A percentile compares a stretch with the other conserved stretches of the same genome.
These are phyloP conservation scores for Conus canariensis DNA, from an alignment of 2,888 invertebrate species.

Conservation along the genomic window DNA sequence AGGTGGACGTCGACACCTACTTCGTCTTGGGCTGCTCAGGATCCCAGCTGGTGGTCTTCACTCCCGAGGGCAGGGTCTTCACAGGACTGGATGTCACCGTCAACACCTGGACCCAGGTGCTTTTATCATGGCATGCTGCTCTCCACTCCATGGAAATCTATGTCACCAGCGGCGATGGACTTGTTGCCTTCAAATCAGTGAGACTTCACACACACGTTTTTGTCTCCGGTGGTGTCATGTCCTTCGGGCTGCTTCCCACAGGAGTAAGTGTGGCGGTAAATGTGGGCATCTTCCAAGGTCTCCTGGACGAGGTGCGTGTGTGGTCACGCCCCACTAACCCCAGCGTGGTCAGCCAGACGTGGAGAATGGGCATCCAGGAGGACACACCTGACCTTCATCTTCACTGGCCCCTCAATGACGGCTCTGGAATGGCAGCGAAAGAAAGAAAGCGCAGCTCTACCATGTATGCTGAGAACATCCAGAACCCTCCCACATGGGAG, in stretches of 20 bases:
- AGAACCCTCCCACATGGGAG: constrained; percentile 59
- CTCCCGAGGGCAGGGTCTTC: constrained; percentile 37
- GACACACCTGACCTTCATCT: constrained; percentile 58
- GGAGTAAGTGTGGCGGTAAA: constrained; percentile 49
- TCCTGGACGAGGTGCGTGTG: constrained; percentile 64
- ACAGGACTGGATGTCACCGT: constrained; percentile 53
- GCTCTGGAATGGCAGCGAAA: constrained; percentile 53
- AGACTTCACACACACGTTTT: constrained; percentile 50
- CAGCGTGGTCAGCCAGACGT: constrained; percentile 57
- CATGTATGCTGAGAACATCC: constrained; percentile 53
- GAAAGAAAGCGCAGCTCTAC: constrained; percentile 52
- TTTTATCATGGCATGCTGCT: constrained; percentile 56
- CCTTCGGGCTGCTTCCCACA: constrained; percentile 58
- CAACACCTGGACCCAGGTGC: constrained; percentile 62
- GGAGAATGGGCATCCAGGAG: constrained; percentile 53
- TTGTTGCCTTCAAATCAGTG: constrained; percentile 57
- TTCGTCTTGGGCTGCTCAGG: constrained; percentile 53
- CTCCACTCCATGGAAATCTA: constrained; percentile 58
- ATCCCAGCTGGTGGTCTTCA: constrained; percentile 48
- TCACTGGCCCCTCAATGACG: constrained; percentile 65
- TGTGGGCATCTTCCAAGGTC: constrained; percentile 57
- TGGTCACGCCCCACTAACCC: constrained; percentile 65
- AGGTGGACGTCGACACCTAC: constrained; percentile 40
- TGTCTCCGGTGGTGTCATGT: constrained; percentile 56
- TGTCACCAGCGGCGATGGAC: constrained; percentile 51